These are phyloP conservation scores for Ephydatia muelleri DNA, from an alignment of 37 sponge, comb jelly and placozoan genomes.

Conservation along the genomic window DNA sequence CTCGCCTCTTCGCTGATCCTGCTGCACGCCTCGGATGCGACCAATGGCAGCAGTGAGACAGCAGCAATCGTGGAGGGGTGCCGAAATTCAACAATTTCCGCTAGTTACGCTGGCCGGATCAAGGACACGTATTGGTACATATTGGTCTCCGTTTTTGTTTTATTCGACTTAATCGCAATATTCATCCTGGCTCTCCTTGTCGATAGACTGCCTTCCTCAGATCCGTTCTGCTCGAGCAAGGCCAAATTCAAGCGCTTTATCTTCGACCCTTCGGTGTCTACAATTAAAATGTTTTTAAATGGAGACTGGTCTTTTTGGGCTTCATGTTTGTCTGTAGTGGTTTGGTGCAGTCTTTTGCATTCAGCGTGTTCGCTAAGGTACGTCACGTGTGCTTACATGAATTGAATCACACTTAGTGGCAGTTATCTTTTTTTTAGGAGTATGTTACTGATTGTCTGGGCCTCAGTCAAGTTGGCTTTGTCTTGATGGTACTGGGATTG, in stretches of 20 bases:
- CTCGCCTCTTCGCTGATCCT: slow-evolving; percentile 46
- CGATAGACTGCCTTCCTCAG: neutral
- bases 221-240: neutral
- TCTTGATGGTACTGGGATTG: slow-evolving; percentile 24
- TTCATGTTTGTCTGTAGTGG: neutral
- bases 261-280: neutral
- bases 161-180: neutral
- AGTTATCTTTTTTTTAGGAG: neutral
- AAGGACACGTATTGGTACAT: neutral
- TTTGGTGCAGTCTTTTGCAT: neutral
- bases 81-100: neutral
- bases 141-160: neutral
- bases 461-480: slow-evolving; percentile 31
- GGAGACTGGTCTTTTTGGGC: neutral
- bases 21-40: neutral
- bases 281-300: neutral
- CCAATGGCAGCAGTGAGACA: neutral
- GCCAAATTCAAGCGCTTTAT: neutral
- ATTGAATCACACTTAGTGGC: no score
- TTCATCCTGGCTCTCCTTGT: neutral
- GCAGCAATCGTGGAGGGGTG: neutral
- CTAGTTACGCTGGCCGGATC: neutral
- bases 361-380: slow-evolving; percentile 9
- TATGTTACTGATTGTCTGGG: slow-evolving; percentile 58
- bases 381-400: neutral